Evolutionary conservation across 2,888 invertebrate genomes (phyloP), one percentile per base, ranked within the genome.

Genomic region (Caenorhabditis angaria): DNA sequence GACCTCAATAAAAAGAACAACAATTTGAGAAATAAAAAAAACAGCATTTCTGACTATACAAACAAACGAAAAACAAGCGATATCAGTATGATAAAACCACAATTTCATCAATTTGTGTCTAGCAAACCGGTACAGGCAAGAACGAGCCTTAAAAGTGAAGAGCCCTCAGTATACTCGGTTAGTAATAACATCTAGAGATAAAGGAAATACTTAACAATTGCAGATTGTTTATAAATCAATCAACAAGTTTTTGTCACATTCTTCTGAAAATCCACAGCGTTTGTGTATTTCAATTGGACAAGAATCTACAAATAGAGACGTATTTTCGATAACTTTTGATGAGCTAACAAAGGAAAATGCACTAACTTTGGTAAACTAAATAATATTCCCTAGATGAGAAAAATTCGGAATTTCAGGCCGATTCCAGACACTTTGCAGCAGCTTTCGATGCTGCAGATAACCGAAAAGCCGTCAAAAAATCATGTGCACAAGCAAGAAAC

Each of bases 361-460:
- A 1, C 4, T 64, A 1, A 47, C 63, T 24, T 22, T 64, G 24
- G 58, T 47, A 58, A 24, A 24, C 3, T 6, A 20, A 51, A 48
- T 5, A 48, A 48, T 10, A 32, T 10, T 18, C 10, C 18, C 41
- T 14, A 3, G 22, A 51, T 22, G n/a, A 18, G 22, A 51, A 51
- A 51, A n/a, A 20, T 55, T n/a, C 20, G 22, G 18, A 56, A 10
- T 28, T 55, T 18, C 24, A 58, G 58, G 60, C 47, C 1, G 61
- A 71, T 54, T 64, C 66, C 2, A 63, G 47, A 25, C 24, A 63
- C 47, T 71, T 71, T 47, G 67, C 62, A n/a, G 63, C 63, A 27
- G 71, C 71, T 8, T 71, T 71, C 29, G 18, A 61, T 51, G 24
- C 59, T 27, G 63, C 71, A n/a, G 71, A 71, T 41, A 71, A 67